These are phyloP conservation scores for Nebria brevicollis DNA, from an alignment of 2,888 invertebrate genomes.

Conservation along the genomic window DNA sequence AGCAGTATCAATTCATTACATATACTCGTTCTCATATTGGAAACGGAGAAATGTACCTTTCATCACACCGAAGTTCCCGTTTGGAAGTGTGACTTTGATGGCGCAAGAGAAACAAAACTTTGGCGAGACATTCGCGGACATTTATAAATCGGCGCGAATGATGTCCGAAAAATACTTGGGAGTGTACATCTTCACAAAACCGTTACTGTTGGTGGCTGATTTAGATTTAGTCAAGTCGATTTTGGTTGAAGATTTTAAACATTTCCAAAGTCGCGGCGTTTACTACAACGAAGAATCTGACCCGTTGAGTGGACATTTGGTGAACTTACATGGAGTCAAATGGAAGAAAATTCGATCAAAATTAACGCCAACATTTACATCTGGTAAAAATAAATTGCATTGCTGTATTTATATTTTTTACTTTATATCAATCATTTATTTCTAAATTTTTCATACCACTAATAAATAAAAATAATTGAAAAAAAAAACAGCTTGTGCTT, in stretches of 20 bases:
- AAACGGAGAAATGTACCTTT: conserved; percentile 17
- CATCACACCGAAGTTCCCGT: conserved; percentile 10
- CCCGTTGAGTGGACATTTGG: conserved; percentile 66
- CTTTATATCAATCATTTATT: no score
- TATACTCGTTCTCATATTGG: conserved; percentile 4
- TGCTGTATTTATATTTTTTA: no score
- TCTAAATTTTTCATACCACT: no score
- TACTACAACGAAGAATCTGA: conserved; percentile 67
- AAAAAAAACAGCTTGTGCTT: no score
- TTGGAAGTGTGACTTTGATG: neutral
- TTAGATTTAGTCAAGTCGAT: conserved; percentile 67
- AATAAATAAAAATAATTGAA: no score
- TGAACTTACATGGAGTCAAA: conserved; percentile 63
- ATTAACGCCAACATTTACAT: conserved; percentile 70
- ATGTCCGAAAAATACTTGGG: conserved; percentile 61
- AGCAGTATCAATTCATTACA: neutral
- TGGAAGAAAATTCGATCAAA: conserved; percentile 70
- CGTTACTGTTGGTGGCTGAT: conserved; percentile 68
- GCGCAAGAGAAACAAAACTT: neutral
- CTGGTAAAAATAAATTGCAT: conserved; percentile 56
- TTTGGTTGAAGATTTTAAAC: conserved; percentile 67
- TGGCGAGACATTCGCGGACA: neutral
- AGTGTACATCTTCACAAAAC: conserved; percentile 66
- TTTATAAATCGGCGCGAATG: neutral
- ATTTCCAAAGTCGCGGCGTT: conserved; percentile 70